phyloP scores from a whole-genome alignment of 2,797 vertebrate genomes.

The Lithobates sylvaticus region DNA sequence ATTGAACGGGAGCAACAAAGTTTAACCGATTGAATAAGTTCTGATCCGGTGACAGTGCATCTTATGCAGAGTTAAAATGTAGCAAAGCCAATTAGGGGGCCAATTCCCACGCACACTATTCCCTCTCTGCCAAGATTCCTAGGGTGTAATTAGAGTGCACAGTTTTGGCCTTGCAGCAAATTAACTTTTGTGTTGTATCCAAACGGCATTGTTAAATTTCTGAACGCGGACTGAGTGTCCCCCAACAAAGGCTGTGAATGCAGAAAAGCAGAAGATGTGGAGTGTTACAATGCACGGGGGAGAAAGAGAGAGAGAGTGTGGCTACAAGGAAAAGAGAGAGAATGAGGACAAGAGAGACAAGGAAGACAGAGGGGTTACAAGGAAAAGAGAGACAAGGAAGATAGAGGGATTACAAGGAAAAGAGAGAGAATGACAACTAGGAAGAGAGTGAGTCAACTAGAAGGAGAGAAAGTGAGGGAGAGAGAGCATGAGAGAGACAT shows the following conservation, averaged over 20 bases:
- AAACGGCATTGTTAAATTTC: slow-evolving; percentile 26
- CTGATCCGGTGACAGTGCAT: background rate
- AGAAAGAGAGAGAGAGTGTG: background rate
- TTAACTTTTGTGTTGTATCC: slow-evolving; percentile 49
- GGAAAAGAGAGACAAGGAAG: too few relatives aligned
- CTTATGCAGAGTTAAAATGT: slow-evolving; percentile 8
- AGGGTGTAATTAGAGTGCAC: slow-evolving; percentile 32
- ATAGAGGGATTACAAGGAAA: too few relatives aligned
- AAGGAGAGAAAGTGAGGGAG: too few relatives aligned
- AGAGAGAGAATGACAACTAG: too few relatives aligned
- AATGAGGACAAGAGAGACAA: background rate
- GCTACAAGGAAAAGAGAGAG: background rate
- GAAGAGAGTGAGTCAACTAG: too few relatives aligned
- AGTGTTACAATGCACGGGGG: background rate
- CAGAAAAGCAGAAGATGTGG: background rate
- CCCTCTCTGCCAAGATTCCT: slow-evolving; percentile 45
- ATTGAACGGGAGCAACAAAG: background rate
- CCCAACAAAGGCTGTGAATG: background rate
- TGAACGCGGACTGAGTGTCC: background rate
- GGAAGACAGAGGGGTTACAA: too few relatives aligned
- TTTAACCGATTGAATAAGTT: background rate
- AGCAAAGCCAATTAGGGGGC: slow-evolving; percentile 30
- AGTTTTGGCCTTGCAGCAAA: slow-evolving; percentile 27
- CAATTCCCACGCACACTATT: slow-evolving; percentile 33
- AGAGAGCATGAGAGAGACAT: too few relatives aligned